phyloP scores from a whole-genome alignment of 2,888 invertebrate species.

The Oscheius onirici region DNA sequence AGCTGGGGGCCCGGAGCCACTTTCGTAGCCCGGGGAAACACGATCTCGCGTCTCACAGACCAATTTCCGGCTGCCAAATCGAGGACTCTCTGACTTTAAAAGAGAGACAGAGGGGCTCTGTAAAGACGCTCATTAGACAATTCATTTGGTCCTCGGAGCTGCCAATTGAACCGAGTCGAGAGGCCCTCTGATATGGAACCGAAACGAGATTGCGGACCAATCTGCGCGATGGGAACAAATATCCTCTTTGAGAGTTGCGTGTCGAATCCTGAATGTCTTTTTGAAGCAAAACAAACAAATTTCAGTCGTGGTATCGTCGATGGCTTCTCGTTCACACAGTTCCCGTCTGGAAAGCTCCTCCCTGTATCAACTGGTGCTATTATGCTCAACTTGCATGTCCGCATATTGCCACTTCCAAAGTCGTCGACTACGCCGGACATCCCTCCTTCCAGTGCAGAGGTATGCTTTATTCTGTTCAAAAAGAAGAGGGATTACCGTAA shows the following conservation, averaged over 20 bases:
- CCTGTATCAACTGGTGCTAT: conserved; percentile 71
- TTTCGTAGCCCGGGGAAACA: conserved; percentile 17
- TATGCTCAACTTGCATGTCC: conserved; percentile 71
- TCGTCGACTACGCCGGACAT: conserved; percentile 70
- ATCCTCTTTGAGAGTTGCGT: too few relatives aligned
- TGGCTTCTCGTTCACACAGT: conserved; percentile 62
- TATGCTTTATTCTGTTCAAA: too few relatives aligned
- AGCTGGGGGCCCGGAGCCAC: neutral
- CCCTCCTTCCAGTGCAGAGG: conserved; percentile 70
- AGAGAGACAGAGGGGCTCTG: neutral
- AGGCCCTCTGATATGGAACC: conserved; percentile 22
- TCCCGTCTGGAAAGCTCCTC: conserved; percentile 46
- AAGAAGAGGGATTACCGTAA: too few relatives aligned
- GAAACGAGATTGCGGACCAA: conserved; percentile 33
- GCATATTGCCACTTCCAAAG: conserved; percentile 67
- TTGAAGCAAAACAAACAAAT: conserved; percentile 3
- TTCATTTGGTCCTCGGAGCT: conserved; percentile 21
- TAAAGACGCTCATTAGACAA: conserved; percentile 18
- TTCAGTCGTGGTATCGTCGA: conserved; percentile 70
- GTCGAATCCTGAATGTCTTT: conserved; percentile 1
- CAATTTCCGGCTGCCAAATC: neutral
- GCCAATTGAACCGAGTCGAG: conserved; percentile 33
- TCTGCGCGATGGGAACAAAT: conserved; percentile 15
- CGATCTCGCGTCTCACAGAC: conserved; percentile 8
- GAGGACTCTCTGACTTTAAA: neutral